Evolutionary conservation across 2,888 invertebrate genomes (phyloP), one percentile per base, ranked within the genome.

Genomic region (Rhingia rostrata): DNA sequence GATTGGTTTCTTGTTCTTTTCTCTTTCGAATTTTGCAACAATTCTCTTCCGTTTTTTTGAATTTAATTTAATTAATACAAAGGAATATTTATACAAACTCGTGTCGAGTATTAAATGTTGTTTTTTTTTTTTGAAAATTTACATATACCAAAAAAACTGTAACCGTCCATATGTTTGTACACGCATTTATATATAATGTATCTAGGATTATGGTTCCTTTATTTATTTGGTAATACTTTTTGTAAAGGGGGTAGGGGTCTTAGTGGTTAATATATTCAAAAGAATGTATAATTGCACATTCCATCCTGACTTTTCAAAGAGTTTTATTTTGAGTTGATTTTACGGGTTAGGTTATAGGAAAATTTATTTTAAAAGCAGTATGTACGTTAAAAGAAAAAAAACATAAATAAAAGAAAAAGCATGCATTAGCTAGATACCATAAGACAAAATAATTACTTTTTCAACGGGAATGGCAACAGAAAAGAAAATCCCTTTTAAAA

Each of bases 131-230:
- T 43, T 63, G 63, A 63, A 75, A 45, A 73, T 66, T 47, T 77
- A 70, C 72, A 63, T 61, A 70, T 74, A 83, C 63, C 73, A 83
- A 83, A 22, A 22, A 22, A 49, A 83, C 63, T 63, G 58, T 69
- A 82, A 73, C 86, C 69, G 82, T 77, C 81, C 82, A 73, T 86
- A 86, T 86, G 70, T 88, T 88, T 89, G 89, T 90, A 90, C 91
- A 90, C 90, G 91, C 91, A 90, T 85, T 90, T 90, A 90, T 90
- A 90, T 90, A 90, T 90, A 90, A 90, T 90, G 90, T 90, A 88
- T 90, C 89, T 90, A 88, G 90, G 88, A 85, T 86, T 86, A 80
- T 77, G 87, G 81, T 86, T 86, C 69, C 56, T 39, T 63, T 43
- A 56, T 53, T 60, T 54, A 30, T 63, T 22, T 22, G 1, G 22